Evolutionary conservation across 64 coral and sea anemone genomes (phyloP), one percentile per base, ranked within the genome.

Genomic region (Exaiptasia diaphana): DNA sequence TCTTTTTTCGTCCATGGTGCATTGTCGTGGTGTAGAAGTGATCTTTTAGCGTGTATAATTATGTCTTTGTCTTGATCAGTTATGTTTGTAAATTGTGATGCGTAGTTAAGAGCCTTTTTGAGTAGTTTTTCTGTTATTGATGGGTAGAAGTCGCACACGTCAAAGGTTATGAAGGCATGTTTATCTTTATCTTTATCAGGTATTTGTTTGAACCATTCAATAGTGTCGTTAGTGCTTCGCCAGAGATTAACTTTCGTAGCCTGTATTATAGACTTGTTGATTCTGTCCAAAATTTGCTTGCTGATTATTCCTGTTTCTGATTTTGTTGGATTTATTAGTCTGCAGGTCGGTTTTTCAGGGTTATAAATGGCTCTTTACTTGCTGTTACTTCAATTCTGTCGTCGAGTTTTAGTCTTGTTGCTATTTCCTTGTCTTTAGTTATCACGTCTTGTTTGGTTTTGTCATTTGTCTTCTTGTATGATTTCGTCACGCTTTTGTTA

Each of bases 181-280:
- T 81, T 38, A 5, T 49, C 27, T 10, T 10, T n/a, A 10, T 64
- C 10, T 73, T 83, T 72, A 25, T 72, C 11, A 21, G 64, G 64
- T 13, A 83, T 39, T 43, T 37, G n/a, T 43, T 75, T 38, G 49
- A 74, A 85, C 82, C 82, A 85, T 18, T 73, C 44, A 41, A 83
- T 83, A 1, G 50, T 48, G 25, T 70, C 49, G 2, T 44, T 22
- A 0, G 62, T 69, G 10, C 65, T 70, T 26, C 31, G 64, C 80
- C 64, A 69, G 17, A 26, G 80, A 22, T 83, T 83, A 36, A 41
- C 76, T 43, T 80, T 43, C 31, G 76, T 80, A 44, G 53, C 33
- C 20, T 80, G 21, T 56, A 32, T 79, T 18, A 80, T 15, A 0
- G 58, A 35, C 64, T 64, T 64, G 25, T 64, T 64, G 0, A 48